phyloP scores from a whole-genome alignment of 2,113 vertebrate genomes.

The Aldabrachelys gigantea region DNA sequence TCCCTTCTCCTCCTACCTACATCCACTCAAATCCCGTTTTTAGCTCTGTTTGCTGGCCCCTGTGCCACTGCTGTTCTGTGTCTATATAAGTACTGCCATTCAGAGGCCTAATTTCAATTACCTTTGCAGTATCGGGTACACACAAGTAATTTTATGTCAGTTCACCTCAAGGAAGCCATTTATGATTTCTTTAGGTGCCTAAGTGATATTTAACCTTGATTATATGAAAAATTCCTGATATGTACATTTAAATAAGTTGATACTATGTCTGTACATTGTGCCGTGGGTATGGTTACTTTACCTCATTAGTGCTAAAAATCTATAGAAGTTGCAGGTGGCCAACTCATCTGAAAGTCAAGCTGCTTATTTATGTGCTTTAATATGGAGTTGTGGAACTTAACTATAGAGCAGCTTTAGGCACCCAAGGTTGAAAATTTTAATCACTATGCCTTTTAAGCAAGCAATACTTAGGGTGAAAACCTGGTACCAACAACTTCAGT shows the following conservation, averaged over 20 bases:
- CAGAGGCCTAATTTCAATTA: background rate
- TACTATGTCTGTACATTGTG: background rate
- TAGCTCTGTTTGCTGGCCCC: too few species aligned
- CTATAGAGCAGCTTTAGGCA: background rate
- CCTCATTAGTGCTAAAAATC: background rate
- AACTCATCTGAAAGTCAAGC: background rate
- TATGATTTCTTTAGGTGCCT: background rate
- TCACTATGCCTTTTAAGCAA: background rate
- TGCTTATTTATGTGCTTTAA: background rate
- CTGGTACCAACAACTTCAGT: background rate
- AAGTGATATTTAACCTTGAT: background rate
- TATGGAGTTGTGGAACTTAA: background rate
- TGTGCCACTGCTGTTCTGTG: fast-evolving
- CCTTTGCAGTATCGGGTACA: background rate
- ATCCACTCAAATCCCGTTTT: too few species aligned
- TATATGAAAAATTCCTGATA: background rate
- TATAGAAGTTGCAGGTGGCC: background rate
- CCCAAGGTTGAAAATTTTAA: background rate
- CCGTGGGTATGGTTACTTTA: background rate
- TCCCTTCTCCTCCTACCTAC: too few species aligned
- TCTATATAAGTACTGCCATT: constrained; percentile 17
- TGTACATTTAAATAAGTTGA: background rate
- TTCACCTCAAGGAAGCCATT: background rate
- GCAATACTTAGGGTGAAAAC: background rate
- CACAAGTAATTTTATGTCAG: background rate